These are phyloP conservation scores for Xiphorhynchus elegans DNA, from an alignment of 2,113 vertebrate species.

Conservation along the genomic window DNA sequence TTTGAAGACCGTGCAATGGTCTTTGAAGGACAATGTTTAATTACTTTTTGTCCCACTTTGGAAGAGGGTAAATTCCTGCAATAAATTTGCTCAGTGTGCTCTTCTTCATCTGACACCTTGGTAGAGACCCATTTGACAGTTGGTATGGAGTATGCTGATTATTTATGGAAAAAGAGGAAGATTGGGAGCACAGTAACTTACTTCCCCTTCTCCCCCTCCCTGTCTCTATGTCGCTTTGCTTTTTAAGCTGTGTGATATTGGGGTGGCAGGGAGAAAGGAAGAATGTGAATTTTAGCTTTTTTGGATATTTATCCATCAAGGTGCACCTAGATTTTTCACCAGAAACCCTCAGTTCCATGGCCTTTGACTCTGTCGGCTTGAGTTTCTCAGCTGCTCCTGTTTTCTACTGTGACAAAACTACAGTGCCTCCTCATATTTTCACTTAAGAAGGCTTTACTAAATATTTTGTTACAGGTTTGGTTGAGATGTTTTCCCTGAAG, in stretches of 20 bases:
- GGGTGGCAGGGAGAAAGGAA: background rate
- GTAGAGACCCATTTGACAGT: background rate
- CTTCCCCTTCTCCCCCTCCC: background rate
- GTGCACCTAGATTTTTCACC: background rate
- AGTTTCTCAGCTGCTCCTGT: background rate
- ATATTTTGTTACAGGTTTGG: background rate
- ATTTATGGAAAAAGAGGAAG: background rate
- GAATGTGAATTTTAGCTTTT: background rate
- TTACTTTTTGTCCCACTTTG: background rate
- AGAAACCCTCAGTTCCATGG: background rate
- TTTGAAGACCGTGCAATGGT: background rate
- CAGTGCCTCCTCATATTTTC: background rate
- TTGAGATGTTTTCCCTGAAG: background rate
- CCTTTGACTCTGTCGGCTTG: background rate
- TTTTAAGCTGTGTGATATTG: background rate
- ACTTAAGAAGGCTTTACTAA: background rate
- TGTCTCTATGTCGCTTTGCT: background rate
- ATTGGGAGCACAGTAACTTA: background rate
- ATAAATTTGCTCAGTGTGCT: background rate
- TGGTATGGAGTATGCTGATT: background rate
- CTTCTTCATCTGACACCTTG: background rate
- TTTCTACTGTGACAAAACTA: background rate
- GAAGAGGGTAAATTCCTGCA: background rate
- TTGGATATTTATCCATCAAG: background rate
- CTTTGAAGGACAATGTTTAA: background rate